Percentiles rank a stretch among this genome's conserved stretches.
phyloP scores from a whole-genome alignment of 2,797 vertebrate species.

The Cossypha dichroa region DNA sequence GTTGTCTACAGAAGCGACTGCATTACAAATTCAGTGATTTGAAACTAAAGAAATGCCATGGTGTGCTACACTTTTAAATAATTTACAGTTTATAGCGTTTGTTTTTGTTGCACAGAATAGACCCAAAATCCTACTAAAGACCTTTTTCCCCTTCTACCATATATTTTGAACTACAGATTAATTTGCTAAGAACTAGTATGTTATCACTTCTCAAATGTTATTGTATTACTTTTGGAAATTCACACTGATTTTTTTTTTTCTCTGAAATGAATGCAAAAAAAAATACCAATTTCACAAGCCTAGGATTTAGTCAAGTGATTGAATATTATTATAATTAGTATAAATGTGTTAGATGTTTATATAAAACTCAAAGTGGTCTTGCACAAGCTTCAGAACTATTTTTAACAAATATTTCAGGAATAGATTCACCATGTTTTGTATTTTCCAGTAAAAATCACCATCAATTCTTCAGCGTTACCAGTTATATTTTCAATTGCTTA shows the following conservation, averaged over 20 bases:
- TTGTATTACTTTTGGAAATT: background rate
- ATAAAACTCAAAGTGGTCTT: background rate
- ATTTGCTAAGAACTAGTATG: background rate
- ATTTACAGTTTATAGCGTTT: background rate
- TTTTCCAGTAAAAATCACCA: background rate
- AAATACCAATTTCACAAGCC: background rate
- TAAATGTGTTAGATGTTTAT: background rate
- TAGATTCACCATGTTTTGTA: background rate
- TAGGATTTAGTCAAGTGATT: background rate
- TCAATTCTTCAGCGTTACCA: background rate
- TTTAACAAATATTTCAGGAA: background rate
- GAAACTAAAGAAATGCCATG: background rate
- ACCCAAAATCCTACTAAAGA: background rate
- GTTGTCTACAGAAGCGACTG: background rate
- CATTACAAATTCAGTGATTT: background rate
- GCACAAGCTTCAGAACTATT: background rate
- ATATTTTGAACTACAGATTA: background rate
- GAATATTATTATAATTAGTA: background rate
- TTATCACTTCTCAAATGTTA: background rate
- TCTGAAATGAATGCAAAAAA: background rate
- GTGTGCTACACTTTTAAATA: background rate
- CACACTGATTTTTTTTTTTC: background rate
- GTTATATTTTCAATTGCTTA: background rate
- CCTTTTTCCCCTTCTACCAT: rapidly evolving
- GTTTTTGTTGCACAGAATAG: background rate